Percentiles rank a stretch among this genome's conserved stretches.
Conservation (phyloP, 2,113 vertebrate genomes). For the Panthera uncia region DNA sequence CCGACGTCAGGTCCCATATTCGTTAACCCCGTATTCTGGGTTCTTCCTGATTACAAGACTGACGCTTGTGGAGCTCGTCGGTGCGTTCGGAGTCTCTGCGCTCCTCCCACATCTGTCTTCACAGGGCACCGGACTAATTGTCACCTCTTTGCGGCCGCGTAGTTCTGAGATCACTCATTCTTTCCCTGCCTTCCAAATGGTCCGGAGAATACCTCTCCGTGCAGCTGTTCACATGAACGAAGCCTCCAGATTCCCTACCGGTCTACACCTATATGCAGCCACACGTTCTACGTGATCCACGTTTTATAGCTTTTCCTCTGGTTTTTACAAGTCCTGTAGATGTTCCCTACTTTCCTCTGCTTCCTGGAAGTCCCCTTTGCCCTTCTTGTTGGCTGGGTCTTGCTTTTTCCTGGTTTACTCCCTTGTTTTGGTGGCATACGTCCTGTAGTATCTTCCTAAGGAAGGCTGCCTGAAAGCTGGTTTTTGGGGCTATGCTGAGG, state of each 20-base stretch:
- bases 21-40: too few species aligned
- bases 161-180: neutral
- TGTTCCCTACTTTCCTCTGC: too few species aligned
- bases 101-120: neutral
- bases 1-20: too few species aligned
- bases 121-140: neutral
- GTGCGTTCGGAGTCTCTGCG: rapidly evolving
- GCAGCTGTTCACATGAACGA: neutral
- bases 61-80: too few species aligned
- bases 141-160: neutral
- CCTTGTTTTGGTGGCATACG: neutral
- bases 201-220: neutral
- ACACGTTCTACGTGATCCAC: rapidly evolving
- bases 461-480: neutral
- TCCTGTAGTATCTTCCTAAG: neutral
- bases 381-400: rapidly evolving
- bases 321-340: neutral
- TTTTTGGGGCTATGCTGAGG: neutral
- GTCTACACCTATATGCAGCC: rapidly evolving
- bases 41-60: too few species aligned
- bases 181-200: neutral
- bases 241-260: neutral
- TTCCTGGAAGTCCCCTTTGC: neutral
- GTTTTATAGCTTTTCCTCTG: neutral
- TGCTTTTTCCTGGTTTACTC: neutral